phyloP scores from a whole-genome alignment of 2,113 vertebrate genomes.

The Bos javanicus region DNA sequence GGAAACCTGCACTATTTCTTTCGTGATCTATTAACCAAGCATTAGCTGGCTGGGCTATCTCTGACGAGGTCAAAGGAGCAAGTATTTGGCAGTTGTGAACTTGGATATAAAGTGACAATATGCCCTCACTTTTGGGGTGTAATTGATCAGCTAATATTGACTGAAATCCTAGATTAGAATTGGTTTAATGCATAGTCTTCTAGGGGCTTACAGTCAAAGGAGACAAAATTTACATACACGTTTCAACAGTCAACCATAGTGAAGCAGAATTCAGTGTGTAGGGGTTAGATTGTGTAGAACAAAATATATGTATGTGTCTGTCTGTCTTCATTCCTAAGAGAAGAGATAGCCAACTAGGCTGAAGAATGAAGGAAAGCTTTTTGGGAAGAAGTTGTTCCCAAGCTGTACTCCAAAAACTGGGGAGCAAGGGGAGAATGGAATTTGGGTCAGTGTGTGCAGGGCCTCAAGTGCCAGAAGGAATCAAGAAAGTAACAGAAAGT shows the following conservation, averaged over 20 bases:
- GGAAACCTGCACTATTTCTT: neutral
- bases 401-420: neutral
- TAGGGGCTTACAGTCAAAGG: neutral
- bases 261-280: neutral
- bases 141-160: neutral
- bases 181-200: neutral
- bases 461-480: neutral
- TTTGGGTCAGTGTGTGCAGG: neutral
- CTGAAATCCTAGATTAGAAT: neutral
- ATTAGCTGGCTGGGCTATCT: neutral
- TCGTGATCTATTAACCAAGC: neutral
- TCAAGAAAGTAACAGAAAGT: neutral
- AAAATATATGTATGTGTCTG: neutral
- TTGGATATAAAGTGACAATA: neutral
- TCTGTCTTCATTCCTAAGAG: neutral
- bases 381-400: neutral
- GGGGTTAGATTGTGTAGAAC: neutral
- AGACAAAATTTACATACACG: neutral
- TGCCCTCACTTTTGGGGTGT: neutral
- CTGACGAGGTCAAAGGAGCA: neutral
- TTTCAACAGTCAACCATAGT: neutral
- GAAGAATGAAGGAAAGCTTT: neutral
- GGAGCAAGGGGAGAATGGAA: neutral
- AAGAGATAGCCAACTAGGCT: neutral
- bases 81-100: neutral